phyloP scores from a whole-genome alignment of 2,888 invertebrate species.

The Nebria salina region DNA sequence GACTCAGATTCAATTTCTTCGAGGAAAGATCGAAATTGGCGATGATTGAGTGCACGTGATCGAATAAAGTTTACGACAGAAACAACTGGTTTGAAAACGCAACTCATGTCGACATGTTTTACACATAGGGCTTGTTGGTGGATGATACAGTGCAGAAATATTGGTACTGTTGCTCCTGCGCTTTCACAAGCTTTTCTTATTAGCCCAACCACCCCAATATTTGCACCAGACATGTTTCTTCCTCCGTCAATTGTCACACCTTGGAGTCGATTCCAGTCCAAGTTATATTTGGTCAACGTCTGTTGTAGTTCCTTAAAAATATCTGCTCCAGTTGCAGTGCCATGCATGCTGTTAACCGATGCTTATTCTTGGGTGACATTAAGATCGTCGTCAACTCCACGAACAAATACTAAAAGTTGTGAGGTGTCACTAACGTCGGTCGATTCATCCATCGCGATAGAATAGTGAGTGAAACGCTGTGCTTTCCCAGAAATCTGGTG shows the following conservation, averaged over 20 bases:
- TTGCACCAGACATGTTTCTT: constrained; percentile 48
- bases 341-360: constrained; percentile 40
- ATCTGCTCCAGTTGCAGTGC: constrained; percentile 43
- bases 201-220: constrained; percentile 47
- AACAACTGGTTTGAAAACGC: constrained; percentile 31
- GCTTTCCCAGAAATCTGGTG: constrained; percentile 44
- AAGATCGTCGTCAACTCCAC: constrained; percentile 44
- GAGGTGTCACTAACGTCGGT: constrained; percentile 45
- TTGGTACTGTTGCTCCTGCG: constrained; percentile 7
- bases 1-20: constrained; percentile 40
- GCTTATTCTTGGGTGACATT: constrained; percentile 42
- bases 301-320: constrained; percentile 30
- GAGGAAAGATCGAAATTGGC: constrained; percentile 34
- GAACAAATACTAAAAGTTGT: constrained; percentile 45
- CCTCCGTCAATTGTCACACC: constrained; percentile 49
- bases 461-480: constrained; percentile 43
- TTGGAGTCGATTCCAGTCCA: constrained; percentile 16
- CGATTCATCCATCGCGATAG: constrained; percentile 45
- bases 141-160: constrained; percentile 43
- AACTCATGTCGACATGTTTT: constrained; percentile 18
- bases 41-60: constrained; percentile 26
- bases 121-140: constrained; percentile 40
- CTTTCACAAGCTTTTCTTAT: constrained; percentile 20
- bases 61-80: constrained; percentile 23
- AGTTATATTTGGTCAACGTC: constrained; percentile 13